phyloP scores from a whole-genome alignment of 2,797 vertebrate species.

The Lophotriccus pileatus region DNA sequence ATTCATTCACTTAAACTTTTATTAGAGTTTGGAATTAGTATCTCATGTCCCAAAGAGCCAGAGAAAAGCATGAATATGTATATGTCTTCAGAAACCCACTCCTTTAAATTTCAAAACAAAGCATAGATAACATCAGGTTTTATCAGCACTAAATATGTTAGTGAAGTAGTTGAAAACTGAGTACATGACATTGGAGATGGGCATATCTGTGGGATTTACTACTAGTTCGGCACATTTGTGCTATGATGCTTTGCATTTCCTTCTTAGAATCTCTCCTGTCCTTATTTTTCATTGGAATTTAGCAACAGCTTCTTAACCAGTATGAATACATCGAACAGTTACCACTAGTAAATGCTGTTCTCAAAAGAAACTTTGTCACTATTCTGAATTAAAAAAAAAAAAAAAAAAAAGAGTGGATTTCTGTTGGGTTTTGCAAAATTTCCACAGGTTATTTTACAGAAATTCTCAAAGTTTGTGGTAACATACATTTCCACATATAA shows the following conservation, averaged over 20 bases:
- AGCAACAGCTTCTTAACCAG: neutral
- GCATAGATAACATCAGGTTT: accelerated
- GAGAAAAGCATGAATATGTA: neutral
- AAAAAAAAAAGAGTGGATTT: neutral
- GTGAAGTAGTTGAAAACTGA: neutral
- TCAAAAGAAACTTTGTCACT: neutral
- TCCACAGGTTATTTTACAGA: neutral
- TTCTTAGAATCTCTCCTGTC: neutral
- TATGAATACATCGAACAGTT: neutral
- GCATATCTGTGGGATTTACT: neutral
- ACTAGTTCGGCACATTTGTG: neutral
- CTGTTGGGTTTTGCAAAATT: neutral
- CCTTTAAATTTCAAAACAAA: neutral
- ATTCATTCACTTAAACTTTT: neutral
- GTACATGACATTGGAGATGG: neutral
- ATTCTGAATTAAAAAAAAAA: neutral
- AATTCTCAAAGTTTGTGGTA: neutral
- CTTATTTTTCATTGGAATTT: neutral
- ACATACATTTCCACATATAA: neutral
- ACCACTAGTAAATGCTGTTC: neutral
- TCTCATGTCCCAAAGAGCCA: neutral
- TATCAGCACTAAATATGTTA: neutral
- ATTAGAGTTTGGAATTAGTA: neutral
- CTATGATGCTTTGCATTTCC: neutral
- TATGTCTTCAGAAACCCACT: neutral